Percentiles rank a stretch among this genome's conserved stretches.
These are phyloP conservation scores for Morus bassanus DNA, from an alignment of 2,797 vertebrate species.

Conservation along the genomic window DNA sequence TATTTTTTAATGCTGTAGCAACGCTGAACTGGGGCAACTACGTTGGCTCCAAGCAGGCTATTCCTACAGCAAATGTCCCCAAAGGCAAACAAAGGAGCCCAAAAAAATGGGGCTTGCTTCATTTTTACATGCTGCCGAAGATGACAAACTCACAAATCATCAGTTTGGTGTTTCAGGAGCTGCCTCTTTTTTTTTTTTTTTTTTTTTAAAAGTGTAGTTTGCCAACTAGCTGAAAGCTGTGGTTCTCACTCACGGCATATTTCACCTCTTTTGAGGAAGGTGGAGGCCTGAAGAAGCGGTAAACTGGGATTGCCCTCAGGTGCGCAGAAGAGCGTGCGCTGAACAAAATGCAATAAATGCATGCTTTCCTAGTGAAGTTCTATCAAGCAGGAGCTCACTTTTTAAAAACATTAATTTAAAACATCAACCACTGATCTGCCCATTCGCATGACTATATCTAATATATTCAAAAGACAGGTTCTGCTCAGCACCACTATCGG, in stretches of 20 bases:
- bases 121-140: background rate
- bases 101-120: background rate
- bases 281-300: background rate
- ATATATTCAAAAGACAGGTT: rapidly evolving
- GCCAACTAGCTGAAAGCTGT: background rate
- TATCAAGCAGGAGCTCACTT: background rate
- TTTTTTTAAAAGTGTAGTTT: background rate
- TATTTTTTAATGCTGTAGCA: too few species aligned
- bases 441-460: rapidly evolving
- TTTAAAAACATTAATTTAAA: too few species aligned
- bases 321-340: rapidly evolving
- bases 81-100: too few species aligned
- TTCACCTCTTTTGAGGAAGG: background rate
- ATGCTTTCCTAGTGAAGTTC: background rate
- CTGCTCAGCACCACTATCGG: background rate
- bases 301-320: background rate
- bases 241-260: rapidly evolving
- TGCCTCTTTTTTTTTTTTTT: background rate
- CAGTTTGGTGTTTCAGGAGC: background rate
- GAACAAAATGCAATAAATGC: background rate
- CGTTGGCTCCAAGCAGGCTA: rapidly evolving
- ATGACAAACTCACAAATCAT: too few species aligned
- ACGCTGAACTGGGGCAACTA: background rate
- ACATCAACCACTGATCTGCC: background rate
- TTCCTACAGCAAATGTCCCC: background rate